Evolutionary conservation across 2,888 invertebrate genomes (phyloP), one percentile per base, ranked within the genome.

Genomic region (Lasioglossum villosulum): DNA sequence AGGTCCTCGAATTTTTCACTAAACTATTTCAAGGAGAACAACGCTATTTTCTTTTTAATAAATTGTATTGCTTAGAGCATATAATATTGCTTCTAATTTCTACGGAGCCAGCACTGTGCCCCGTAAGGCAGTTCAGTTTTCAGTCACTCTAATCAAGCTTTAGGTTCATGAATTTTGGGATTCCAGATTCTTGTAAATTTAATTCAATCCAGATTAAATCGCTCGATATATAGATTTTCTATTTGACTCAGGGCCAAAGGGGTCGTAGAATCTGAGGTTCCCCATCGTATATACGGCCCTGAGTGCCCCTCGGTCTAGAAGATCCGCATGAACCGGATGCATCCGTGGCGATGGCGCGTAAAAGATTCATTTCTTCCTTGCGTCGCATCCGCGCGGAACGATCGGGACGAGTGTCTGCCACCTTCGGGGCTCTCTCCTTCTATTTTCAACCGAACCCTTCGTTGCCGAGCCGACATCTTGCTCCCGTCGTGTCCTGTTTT

Each of bases 301-400:
- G 59, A 27, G 2, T 14, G 16, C 59, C 59, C 59, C 30, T 59
- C 80, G 88, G 87, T 83, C 63, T 75, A 73, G 39, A 83, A 87
- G 87, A 89, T 90, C 90, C 88, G 87, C 83, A 74, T 39, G 88
- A 86, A 86, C 90, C 90, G 90, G 90, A 90, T 90, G 89, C 86
- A 73, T 90, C 66, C 84, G 75, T 80, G 86, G 84, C 71, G 90
- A 90, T 88, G 90, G 82, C 82, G 87, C 90, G 86, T 83, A 85
- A 86, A 90, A 90, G 90, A 89, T 90, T 90, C 87, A 90, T 90
- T 88, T 86, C 90, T 89, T 90, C 87, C 89, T 88, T 70, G 86
- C 72, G 52, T 30, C 71, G 52, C 75, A 84, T 79, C 84, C 84
- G 66, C 84, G 72, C 68, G 75, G 76, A 77, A 78, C 66, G 76